phyloP scores from a whole-genome alignment of 1,140 invertebrate genomes.

The Helicoverpa armigera region DNA sequence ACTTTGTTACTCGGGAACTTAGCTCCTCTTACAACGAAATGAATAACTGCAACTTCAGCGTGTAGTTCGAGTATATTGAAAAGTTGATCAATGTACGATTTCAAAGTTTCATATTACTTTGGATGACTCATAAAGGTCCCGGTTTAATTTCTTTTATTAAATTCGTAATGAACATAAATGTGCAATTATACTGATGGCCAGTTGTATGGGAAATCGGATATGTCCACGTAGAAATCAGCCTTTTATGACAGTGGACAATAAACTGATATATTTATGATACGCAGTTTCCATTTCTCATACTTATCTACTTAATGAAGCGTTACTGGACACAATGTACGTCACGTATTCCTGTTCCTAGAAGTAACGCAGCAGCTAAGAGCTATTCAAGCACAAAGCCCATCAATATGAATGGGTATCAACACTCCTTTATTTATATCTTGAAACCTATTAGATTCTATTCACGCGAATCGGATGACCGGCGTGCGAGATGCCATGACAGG shows the following conservation, averaged over 20 bases:
- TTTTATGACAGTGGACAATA: no score
- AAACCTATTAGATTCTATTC: conserved; percentile 60
- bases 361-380: background rate
- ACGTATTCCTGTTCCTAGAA: background rate
- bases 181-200: no score
- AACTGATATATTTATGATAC: no score
- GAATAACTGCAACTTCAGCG: conserved; percentile 10
- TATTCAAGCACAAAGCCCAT: conserved; percentile 12
- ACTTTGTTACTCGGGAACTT: conserved; percentile 47
- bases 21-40: conserved; percentile 43
- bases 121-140: background rate
- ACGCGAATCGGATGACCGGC: conserved; percentile 52
- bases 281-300: background rate
- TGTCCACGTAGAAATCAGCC: no score
- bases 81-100: conserved; percentile 5
- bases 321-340: conserved; percentile 22
- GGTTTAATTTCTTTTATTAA: no score
- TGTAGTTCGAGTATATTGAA: conserved; percentile 12
- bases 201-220: no score
- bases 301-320: conserved; percentile 18
- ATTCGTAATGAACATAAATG: no score
- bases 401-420: conserved; percentile 9
- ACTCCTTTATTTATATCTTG: conserved; percentile 42
- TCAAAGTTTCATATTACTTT: background rate
- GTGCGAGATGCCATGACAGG: conserved; percentile 65